Evolutionary conservation across 1,140 invertebrate genomes (phyloP).

Genomic region (Wasmannia auropunctata): DNA sequence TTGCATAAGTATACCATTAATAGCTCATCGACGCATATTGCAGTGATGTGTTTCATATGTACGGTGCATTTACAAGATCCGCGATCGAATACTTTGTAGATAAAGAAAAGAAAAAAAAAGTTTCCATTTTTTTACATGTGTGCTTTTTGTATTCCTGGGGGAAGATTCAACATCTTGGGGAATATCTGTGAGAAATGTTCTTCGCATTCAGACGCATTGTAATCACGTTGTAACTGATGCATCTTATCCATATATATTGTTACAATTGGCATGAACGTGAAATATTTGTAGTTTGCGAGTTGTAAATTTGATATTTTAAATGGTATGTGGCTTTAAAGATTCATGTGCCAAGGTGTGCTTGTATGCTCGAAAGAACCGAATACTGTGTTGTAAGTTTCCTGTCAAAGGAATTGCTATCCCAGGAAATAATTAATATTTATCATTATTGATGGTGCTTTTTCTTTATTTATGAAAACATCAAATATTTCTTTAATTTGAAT

Average conservation of each 20-base stretch:
- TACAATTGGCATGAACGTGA: constrained; percentile 28
- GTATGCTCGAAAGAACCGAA: constrained; percentile 36
- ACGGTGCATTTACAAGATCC: constrained; percentile 57
- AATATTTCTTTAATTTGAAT: constrained; percentile 34
- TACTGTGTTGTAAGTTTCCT: constrained; percentile 38
- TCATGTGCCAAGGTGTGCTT: constrained; percentile 70
- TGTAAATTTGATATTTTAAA: constrained; percentile 42
- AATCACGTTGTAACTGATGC: neutral
- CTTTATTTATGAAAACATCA: constrained; percentile 29
- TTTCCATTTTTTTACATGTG: constrained; percentile 60
- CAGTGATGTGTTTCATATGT: constrained; percentile 8
- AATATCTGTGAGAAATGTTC: constrained; percentile 13
- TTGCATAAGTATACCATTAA: constrained; percentile 62
- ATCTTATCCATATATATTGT: constrained; percentile 2
- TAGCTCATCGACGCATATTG: constrained; percentile 30
- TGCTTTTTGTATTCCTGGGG: constrained; percentile 54
- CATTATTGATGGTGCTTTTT: constrained; percentile 42
- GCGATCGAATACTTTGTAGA: constrained; percentile 56
- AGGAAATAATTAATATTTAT: constrained; percentile 46
- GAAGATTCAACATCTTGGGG: neutral
- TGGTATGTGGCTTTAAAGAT: constrained; percentile 51
- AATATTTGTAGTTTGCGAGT: constrained; percentile 18
- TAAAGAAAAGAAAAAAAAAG: constrained; percentile 59
- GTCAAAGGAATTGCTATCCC: constrained; percentile 43
- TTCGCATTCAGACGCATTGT: neutral